Percentiles rank a stretch among this genome's conserved stretches.
Evolutionary conservation across 30 jellyfish, hydroid and myxozoan genomes (phyloP).

Genomic region (Cassiopea xamachana): DNA sequence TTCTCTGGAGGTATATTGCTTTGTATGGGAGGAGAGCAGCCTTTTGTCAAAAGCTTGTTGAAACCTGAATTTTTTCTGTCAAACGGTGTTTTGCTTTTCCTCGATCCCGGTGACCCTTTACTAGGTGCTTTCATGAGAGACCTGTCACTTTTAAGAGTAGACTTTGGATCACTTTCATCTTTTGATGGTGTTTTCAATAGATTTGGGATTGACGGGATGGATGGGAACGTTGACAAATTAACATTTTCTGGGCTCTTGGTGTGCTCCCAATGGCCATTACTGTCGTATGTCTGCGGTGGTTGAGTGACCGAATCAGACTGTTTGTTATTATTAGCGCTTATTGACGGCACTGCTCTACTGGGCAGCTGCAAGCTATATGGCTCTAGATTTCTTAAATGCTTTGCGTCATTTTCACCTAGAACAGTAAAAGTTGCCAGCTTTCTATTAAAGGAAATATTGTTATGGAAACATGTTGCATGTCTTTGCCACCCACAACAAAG

Average conservation of each 20-base stretch:
- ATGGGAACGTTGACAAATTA: not conserved
- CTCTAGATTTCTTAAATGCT: not conserved
- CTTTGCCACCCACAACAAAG: too few species aligned
- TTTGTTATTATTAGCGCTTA: not conserved
- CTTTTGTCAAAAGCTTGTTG: not conserved
- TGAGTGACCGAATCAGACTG: not conserved
- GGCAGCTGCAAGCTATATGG: conserved; percentile 7
- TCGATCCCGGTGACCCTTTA: conserved; percentile 47
- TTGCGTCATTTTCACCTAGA: not conserved
- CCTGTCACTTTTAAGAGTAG: conserved; percentile 33
- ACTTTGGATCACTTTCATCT: conserved; percentile 9
- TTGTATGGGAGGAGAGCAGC: not conserved
- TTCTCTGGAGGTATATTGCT: conserved; percentile 12
- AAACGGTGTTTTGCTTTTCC: conserved; percentile 8
- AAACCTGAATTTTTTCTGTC: not conserved
- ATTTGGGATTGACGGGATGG: not conserved
- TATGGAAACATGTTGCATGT: too few species aligned
- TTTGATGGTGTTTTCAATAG: not conserved
- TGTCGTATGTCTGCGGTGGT: not conserved
- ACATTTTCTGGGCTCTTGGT: not conserved
- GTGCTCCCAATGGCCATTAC: not conserved
- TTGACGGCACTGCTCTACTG: not conserved
- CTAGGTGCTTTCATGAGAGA: conserved; percentile 54
- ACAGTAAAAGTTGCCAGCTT: not conserved
- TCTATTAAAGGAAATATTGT: too few species aligned